These are phyloP conservation scores for Steinernema carpocapsae DNA, from an alignment of 2,888 invertebrate genomes.

Conservation along the genomic window DNA sequence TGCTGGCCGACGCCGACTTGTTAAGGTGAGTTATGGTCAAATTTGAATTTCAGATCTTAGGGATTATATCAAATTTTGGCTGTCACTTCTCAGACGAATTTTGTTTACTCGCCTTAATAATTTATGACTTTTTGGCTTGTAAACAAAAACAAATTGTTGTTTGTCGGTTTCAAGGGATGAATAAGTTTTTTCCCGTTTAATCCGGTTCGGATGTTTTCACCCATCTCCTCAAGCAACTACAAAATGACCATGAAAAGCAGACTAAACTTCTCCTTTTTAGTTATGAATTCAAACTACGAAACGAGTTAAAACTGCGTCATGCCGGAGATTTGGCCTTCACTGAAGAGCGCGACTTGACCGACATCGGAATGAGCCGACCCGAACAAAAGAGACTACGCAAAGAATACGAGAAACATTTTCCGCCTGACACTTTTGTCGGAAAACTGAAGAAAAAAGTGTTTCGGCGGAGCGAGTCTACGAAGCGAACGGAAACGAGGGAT, in stretches of 20 bases:
- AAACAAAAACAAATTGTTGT: no score
- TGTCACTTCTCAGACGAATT: neutral
- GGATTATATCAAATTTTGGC: neutral
- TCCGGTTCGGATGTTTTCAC: neutral
- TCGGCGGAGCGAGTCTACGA: neutral
- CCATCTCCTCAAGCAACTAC: neutral
- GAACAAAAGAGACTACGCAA: slow-evolving; percentile 92
- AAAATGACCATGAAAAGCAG: no score
- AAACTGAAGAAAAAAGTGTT: slow-evolving; percentile 51
- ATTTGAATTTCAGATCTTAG: neutral
- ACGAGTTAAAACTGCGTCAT: slow-evolving; percentile 62
- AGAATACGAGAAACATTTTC: slow-evolving; percentile 76
- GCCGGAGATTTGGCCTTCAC: slow-evolving; percentile 76
- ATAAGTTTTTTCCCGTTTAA: neutral
- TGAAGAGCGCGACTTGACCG: slow-evolving; percentile 85
- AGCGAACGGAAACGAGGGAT: slow-evolving; percentile 37
- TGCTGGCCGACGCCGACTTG: slow-evolving; percentile 53
- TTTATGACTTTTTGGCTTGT: neutral
- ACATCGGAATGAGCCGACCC: slow-evolving; percentile 77
- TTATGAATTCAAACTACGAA: slow-evolving; percentile 57
- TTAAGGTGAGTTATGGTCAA: slow-evolving; percentile 42
- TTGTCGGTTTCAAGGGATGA: neutral
- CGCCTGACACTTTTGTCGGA: slow-evolving; percentile 38
- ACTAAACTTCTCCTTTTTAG: slow-evolving; percentile 51
- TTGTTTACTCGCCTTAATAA: neutral